Percentiles rank a stretch among this genome's conserved stretches.
phyloP scores from a whole-genome alignment of 2,113 vertebrate genomes.

The Xenopus laevis region DNA sequence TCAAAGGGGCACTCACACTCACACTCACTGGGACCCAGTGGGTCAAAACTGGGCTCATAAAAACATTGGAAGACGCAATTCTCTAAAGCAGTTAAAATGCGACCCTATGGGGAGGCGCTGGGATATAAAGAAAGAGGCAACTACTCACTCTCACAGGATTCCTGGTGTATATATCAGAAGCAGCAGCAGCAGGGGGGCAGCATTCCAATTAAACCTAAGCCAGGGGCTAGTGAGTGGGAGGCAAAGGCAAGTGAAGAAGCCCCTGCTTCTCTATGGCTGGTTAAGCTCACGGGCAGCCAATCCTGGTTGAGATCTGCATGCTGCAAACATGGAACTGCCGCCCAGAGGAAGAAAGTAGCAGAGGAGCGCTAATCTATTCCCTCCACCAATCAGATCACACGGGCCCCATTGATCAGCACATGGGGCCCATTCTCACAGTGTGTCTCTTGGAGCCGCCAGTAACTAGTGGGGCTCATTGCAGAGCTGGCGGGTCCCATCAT shows the following conservation, averaged over 20 bases:
- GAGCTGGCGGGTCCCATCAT: not conserved
- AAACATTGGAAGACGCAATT: no score
- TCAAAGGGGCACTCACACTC: no score
- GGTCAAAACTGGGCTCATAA: no score
- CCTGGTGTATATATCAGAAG: no score
- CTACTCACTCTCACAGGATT: no score
- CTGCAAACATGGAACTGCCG: not conserved
- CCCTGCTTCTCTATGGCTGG: not conserved
- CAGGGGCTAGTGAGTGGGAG: no score
- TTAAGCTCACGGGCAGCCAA: not conserved
- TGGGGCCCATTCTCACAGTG: constrained; percentile 8
- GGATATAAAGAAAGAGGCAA: no score
- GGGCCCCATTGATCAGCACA: not conserved
- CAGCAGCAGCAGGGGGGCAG: no score
- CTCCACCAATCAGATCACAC: constrained; percentile 16
- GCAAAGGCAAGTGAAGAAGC: not conserved
- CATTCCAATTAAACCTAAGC: no score
- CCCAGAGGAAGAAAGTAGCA: not conserved
- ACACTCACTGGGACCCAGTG: no score
- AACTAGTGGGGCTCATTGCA: not conserved
- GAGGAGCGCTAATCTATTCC: constrained; percentile 1
- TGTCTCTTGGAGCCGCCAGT: not conserved
- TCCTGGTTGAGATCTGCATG: not conserved
- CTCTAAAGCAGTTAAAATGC: no score
- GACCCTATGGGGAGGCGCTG: no score